Evolutionary conservation across 92 coral and sea anemone genomes (phyloP).

Genomic region (Muricea muricata): DNA sequence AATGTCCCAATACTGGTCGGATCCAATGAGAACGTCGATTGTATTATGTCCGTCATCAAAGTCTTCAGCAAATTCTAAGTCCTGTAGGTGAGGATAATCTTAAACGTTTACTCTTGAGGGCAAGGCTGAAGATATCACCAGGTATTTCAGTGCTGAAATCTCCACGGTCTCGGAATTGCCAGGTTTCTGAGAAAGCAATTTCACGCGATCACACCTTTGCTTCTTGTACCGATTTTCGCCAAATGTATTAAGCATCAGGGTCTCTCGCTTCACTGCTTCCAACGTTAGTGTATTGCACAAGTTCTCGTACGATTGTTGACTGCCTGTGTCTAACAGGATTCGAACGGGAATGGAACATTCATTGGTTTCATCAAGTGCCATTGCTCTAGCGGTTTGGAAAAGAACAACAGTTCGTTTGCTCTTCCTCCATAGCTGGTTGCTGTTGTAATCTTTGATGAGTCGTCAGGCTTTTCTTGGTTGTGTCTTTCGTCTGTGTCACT

Average conservation of each 20-base stretch:
- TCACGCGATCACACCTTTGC: conserved; percentile 10
- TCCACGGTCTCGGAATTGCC: background rate
- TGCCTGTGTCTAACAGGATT: conserved; percentile 58
- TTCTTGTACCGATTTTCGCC: background rate
- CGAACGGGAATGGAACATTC: conserved; percentile 48
- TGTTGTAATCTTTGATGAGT: conserved; percentile 15
- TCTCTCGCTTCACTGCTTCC: too few species aligned
- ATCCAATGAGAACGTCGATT: conserved; percentile 12
- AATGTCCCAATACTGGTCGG: conserved; percentile 21
- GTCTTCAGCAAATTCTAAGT: too few species aligned
- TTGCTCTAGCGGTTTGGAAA: conserved; percentile 68
- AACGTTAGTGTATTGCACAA: background rate
- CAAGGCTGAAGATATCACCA: conserved; percentile 11
- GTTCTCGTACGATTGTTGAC: background rate
- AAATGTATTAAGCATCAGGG: background rate
- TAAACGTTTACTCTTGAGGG: background rate
- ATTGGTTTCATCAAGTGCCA: conserved; percentile 55
- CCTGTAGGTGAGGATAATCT: background rate
- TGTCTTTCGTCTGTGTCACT: conserved; percentile 20
- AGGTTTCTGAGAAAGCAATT: background rate
- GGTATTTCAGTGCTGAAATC: background rate
- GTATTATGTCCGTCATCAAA: background rate
- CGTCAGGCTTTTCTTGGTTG: background rate
- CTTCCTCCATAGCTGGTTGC: conserved; percentile 37
- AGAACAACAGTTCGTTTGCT: background rate